Evolutionary conservation across 2,797 vertebrate species (phyloP), one percentile per base, ranked within the genome.

Genomic region (Neopelma chrysocephalum): DNA sequence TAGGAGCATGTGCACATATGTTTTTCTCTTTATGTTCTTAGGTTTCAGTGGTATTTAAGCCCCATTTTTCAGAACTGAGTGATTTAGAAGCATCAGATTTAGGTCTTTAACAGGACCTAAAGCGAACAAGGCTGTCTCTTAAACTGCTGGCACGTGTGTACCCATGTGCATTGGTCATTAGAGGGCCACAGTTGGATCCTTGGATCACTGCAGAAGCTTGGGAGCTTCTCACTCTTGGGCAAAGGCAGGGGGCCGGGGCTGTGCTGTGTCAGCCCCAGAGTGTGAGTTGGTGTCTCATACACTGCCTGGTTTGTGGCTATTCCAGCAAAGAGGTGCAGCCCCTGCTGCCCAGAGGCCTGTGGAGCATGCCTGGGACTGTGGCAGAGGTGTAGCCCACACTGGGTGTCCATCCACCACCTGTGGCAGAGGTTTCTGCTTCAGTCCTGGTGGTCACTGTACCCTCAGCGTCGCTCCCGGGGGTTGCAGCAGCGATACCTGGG

Each of bases 11-110:
- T 87, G 93, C 82, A 89, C 76, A 50, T 91, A 20, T 89, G 83
- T 85, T 94, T 93, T 95, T 73, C 89, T 89, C 68, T 60, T 94
- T n/a, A 89, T 6, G n/a, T 18, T 85, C 84, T 95, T 79, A 20
- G n/a, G 60, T 92, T 94, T 94, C 93, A 87, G n/a, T 60, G 48
- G 27, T 50, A 42, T 79, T 93, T 80, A 71, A 80, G 48, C n/a
- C 71, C 10, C 23, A 15, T 85, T 92, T 89, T 91, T 77, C 68
- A 66, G 45, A 85, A 64, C 3, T 1, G 57, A 48, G 36, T 76
- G 84, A 36, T 47, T 82, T 72, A n/a, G 81, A 66, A 85, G 22
- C 34, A 5, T 51, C 76, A 66, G 8, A 21, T 40, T n/a, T n/a
- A n/a, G n/a, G n/a, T 79, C 66, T 75, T 50, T 32, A 70, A 61